Evolutionary conservation across 2,113 vertebrate genomes (phyloP), one percentile per base, ranked within the genome.

Genomic region (Pluvianellus socialis): DNA sequence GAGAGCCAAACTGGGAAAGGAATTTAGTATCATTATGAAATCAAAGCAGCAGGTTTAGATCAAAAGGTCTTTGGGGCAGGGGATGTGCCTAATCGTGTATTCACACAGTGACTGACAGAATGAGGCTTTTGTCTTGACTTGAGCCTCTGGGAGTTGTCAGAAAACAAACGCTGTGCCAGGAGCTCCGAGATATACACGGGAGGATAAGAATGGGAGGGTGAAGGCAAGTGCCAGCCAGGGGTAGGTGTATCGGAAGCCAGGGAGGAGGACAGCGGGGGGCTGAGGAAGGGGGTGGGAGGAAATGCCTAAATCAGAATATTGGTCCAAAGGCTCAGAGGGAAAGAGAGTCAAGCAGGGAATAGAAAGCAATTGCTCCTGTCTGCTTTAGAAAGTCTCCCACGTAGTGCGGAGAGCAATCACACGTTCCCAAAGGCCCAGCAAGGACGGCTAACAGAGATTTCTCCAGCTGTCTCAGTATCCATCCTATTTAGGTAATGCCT

Each of bases 111-210:
- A 92, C 72, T 94, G 92, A 73, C 81, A 94, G 88, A 88, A 86
- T 62, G 81, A 79, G 45, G 85, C 55, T 86, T 95, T 94, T 95
- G 59, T 95, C 71, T 70, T 93, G 81, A 86, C 81, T 88, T 79
- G 45, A 91, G 42, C 59, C 47, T 50, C 67, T 88, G 71, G 55
- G 71, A 87, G 27, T 50, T 88, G 50, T 90, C 88, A 66, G 71
- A 90, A 96, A 90, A 35, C 42, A 73, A 93, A 55, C 68, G 68
- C 75, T 86, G 68, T 1, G 2, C 67, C 49, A 79, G 65, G 55
- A 42, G 38, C 42, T 63, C 71, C 3, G 21, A 92, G 62, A 61
- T 62, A 40, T 3, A 38, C 23, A 75, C 1, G 27, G 32, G 38
- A 72, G 47, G 75, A 45, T 33, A 14, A 74, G 81, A 88, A 66